Conservation (phyloP, 2,888 invertebrate genomes). For the Nomada lathburiana region DNA sequence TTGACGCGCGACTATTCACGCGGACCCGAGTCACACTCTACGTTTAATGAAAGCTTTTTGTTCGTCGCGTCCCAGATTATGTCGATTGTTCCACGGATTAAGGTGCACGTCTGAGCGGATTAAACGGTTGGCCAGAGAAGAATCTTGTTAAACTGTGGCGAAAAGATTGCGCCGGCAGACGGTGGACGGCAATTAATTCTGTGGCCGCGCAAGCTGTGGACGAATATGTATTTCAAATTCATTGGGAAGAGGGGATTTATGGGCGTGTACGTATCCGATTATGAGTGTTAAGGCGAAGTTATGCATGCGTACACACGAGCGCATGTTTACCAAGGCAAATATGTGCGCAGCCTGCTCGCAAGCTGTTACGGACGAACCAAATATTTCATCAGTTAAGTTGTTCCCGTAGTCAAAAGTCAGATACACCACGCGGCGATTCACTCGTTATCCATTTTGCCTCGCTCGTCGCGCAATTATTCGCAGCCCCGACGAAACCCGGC, state of each 20-base stretch:
- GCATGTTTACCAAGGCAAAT: slow-evolving; percentile 65
- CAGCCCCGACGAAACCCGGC: slow-evolving; percentile 18
- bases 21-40: background rate
- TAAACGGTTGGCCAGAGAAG: background rate
- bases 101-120: background rate
- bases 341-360: slow-evolving; percentile 44
- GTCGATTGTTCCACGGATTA: slow-evolving; percentile 19
- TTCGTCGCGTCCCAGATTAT: background rate
- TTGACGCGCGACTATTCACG: background rate
- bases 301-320: slow-evolving; percentile 55
- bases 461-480: slow-evolving; percentile 28
- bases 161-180: background rate
- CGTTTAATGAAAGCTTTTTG: background rate
- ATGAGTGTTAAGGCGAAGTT: slow-evolving; percentile 68
- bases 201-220: slow-evolving; percentile 4
- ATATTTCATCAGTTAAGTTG: slow-evolving; percentile 69
- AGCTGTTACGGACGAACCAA: slow-evolving; percentile 56
- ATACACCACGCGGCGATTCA: slow-evolving; percentile 27
- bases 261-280: slow-evolving; percentile 54
- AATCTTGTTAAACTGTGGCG: background rate
- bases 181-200: slow-evolving; percentile 33
- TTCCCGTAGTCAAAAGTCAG: slow-evolving; percentile 54
- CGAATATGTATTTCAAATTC: slow-evolving; percentile 57
- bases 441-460: slow-evolving; percentile 37
- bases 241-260: slow-evolving; percentile 49